A percentile compares a stretch with the other conserved stretches of the same genome.
These are phyloP conservation scores for Mobula hypostoma DNA, from an alignment of 2,113 vertebrate genomes.

Conservation along the genomic window DNA sequence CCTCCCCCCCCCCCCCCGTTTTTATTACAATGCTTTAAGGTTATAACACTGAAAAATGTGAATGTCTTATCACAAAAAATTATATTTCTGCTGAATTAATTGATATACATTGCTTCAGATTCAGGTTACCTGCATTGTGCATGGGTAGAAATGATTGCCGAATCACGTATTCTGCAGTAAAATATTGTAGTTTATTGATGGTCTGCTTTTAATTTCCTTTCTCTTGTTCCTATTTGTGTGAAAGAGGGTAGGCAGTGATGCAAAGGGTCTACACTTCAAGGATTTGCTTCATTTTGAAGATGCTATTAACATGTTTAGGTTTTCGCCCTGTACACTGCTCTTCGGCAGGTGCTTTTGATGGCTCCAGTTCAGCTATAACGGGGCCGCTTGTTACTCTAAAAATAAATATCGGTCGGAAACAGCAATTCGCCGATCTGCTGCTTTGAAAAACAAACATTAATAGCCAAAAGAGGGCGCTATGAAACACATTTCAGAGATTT, in stretches of 20 bases:
- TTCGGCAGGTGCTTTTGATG: not conserved
- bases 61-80: no score
- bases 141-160: no score
- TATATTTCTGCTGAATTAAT: no score
- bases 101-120: no score
- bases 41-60: no score
- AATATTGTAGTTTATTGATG: not conserved
- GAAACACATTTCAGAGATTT: not conserved
- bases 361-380: not conserved
- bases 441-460: not conserved
- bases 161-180: not conserved
- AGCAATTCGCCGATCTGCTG: not conserved
- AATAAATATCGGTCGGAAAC: not conserved
- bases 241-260: not conserved
- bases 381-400: not conserved
- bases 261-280: not conserved
- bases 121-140: no score
- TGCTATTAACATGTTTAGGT: not conserved
- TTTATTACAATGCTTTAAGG: no score
- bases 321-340: not conserved
- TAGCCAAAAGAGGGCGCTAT: not conserved
- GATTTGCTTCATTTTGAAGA: not conserved
- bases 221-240: no score
- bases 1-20: no score
- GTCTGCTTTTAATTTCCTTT: no score